Evolutionary conservation across 37 sponge, comb jelly and placozoan genomes (phyloP), one percentile per base, ranked within the genome.

Genomic region (Axinella damicornis): DNA sequence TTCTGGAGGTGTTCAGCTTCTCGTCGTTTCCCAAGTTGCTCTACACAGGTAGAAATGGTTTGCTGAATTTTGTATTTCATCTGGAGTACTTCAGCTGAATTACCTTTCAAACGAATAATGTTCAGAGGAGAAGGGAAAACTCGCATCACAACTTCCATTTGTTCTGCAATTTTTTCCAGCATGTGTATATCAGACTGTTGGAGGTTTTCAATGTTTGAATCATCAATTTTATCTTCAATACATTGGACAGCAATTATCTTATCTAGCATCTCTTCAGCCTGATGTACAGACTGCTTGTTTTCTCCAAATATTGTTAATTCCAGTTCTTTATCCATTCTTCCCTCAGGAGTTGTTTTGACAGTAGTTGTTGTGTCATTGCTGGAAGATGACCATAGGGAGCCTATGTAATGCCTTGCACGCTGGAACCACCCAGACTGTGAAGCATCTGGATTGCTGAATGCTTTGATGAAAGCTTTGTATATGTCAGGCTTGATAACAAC

Each of bases 1-100:
- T 89, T 78, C 4, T 55, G 34, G 36, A 89, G 14, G 5, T 60
- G 53, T 55, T 77, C 65, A 38, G 90, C 84, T 57, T 71, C 78
- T 46, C 54, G n/a, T 76, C 35, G 40, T 2, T 21, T 56, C 37
- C 1, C 56, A 17, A 25, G 37, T 28, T 78, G 12, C 16, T 77
- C 76, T 46, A 12, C 9, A 1, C 73, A 2, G 21, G 69, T 24
- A 53, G 63, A 24, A 16, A 87, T n/a, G 0, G 40, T 32, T 6
- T 73, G 58, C 4, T 53, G 41, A 32, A 80, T 62, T 1, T 66
- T 21, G n/a, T 24, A 36, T 24, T 80, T 73, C 55, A 87, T 71
- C 40, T 77, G 6, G 21, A 25, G 31, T 2, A 87, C 76, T 56
- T 72, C 59, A 6, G 18, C 27, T 37, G 0, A 12, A 22, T 57